These are phyloP conservation scores for Ambastaia sidthimunki DNA, from an alignment of 2,797 vertebrate genomes.

Conservation along the genomic window DNA sequence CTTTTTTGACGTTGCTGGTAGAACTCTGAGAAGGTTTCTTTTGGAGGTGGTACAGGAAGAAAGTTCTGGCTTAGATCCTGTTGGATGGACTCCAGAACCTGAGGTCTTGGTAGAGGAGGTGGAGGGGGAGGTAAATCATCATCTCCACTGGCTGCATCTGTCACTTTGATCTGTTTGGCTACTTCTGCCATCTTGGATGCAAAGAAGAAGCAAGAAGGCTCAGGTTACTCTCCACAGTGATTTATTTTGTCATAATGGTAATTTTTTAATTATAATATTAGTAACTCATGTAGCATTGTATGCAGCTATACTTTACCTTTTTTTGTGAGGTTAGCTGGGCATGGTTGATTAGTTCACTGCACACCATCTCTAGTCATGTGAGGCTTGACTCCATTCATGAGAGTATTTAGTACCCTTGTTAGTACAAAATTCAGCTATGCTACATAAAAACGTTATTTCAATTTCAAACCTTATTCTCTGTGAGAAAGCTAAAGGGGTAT, in stretches of 20 bases:
- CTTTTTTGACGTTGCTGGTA: slow-evolving; percentile 91
- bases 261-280: slow-evolving; percentile 15
- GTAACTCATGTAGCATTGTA: slow-evolving; percentile 19
- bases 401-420: slow-evolving; percentile 70
- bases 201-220: slow-evolving; percentile 62
- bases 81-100: slow-evolving; percentile 64
- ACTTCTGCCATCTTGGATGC: slow-evolving; percentile 83
- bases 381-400: slow-evolving; percentile 67
- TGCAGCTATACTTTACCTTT: slow-evolving; percentile 74
- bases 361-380: slow-evolving; percentile 72
- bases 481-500: background rate
- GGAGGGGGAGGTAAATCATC: slow-evolving; percentile 79
- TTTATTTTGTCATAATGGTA: background rate
- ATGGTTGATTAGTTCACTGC: slow-evolving; percentile 67
- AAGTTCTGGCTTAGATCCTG: slow-evolving; percentile 62
- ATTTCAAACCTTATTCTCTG: slow-evolving; percentile 6
- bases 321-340: slow-evolving; percentile 34
- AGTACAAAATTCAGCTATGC: slow-evolving; percentile 60
- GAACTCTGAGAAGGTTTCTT: slow-evolving; percentile 87
- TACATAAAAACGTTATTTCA: slow-evolving; percentile 6
- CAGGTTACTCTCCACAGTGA: slow-evolving; percentile 59
- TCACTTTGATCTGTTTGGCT: slow-evolving; percentile 72
- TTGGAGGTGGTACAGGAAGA: slow-evolving; percentile 85
- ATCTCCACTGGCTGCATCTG: slow-evolving; percentile 74
- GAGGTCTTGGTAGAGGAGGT: slow-evolving; percentile 71